These are phyloP conservation scores for Cerastoderma edule DNA, from an alignment of 2,888 invertebrate genomes.

Conservation along the genomic window DNA sequence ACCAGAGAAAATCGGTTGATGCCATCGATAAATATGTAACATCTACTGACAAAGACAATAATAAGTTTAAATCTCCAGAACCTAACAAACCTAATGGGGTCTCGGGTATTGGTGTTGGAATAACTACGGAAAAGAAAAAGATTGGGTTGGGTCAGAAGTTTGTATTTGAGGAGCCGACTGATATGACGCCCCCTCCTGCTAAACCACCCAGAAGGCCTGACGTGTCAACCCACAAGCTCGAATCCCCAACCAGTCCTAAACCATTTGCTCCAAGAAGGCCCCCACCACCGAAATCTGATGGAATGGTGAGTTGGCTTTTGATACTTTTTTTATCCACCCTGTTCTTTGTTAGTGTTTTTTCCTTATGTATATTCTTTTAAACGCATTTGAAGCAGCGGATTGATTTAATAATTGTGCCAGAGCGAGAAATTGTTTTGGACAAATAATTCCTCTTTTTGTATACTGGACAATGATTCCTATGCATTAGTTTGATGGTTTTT, in stretches of 20 bases:
- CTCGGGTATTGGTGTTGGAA: neutral
- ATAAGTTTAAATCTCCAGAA: conserved; percentile 37
- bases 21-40: conserved; percentile 10
- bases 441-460: too few relatives aligned
- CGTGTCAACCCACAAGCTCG: conserved; percentile 19
- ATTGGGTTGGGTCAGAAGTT: conserved; percentile 63
- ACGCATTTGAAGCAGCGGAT: too few relatives aligned
- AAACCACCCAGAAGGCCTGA: conserved; percentile 22
- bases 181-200: conserved; percentile 28
- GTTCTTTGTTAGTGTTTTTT: too few relatives aligned
- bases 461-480: too few relatives aligned
- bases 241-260: conserved; percentile 13
- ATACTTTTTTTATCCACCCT: too few relatives aligned
- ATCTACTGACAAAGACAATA: conserved; percentile 9
- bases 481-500: too few relatives aligned
- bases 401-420: too few relatives aligned
- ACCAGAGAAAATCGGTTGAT: conserved; percentile 22
- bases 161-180: conserved; percentile 50
- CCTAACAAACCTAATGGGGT: conserved; percentile 12
- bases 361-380: too few relatives aligned
- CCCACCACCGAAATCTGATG: conserved; percentile 48
- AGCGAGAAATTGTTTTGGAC: too few relatives aligned
- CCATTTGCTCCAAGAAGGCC: conserved; percentile 43
- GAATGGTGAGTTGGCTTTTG: conserved; percentile 2
- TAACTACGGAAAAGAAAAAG: conserved; percentile 51